Evolutionary conservation across 1,140 invertebrate genomes (phyloP).

Genomic region (Papilio aristodemus): DNA sequence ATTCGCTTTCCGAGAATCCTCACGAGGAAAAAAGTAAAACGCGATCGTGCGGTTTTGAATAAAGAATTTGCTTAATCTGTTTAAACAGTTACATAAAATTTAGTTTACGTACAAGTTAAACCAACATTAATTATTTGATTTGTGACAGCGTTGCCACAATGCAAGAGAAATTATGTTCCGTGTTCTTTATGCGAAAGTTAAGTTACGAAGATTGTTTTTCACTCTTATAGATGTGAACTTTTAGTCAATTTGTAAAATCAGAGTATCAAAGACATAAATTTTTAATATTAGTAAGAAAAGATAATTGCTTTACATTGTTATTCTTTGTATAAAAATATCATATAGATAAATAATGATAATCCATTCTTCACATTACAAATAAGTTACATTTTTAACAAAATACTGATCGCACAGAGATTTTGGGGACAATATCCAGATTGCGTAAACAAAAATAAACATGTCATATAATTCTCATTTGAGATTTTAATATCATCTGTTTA

Average conservation of each 20-base stretch:
- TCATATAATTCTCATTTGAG: too few relatives aligned
- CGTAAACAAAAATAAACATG: too few relatives aligned
- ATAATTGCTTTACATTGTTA: too few relatives aligned
- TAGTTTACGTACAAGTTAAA: constrained; percentile 4
- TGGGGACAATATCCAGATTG: too few relatives aligned
- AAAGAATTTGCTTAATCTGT: constrained; percentile 31
- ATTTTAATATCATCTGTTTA: too few relatives aligned
- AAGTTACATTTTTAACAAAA: too few relatives aligned
- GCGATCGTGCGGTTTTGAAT: constrained; percentile 28
- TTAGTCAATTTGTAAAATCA: background rate
- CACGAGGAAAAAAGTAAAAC: constrained; percentile 27
- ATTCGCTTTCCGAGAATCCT: constrained; percentile 29
- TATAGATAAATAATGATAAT: too few relatives aligned
- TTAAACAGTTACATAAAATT: constrained; percentile 22
- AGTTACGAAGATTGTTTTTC: background rate
- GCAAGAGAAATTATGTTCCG: background rate
- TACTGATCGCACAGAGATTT: too few relatives aligned
- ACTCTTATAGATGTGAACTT: background rate
- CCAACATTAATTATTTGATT: constrained; percentile 21
- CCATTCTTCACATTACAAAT: too few relatives aligned
- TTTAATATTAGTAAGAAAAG: too few relatives aligned
- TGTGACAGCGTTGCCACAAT: background rate
- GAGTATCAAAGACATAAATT: too few relatives aligned
- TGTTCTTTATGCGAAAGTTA: background rate
- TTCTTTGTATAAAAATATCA: too few relatives aligned